Base-by-base conservation (phyloP, 2,113 vertebrate genomes). In the Mola mola region DNA sequence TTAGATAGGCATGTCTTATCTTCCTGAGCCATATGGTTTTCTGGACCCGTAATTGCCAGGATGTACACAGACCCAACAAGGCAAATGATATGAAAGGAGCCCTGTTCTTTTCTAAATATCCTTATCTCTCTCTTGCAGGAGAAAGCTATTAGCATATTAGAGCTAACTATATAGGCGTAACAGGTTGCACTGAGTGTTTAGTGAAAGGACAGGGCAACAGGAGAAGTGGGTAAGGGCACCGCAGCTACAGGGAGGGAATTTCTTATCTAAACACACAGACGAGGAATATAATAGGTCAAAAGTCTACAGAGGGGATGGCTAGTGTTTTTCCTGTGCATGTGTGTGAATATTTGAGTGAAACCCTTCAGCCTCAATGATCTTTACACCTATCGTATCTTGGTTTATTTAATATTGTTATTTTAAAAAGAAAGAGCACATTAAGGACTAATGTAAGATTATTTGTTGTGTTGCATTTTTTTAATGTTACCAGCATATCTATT, bases 81-180 rank as follows among this genome's bases (percentile, higher is more conserved):
- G 17, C 25, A 33, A 41, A 34, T 28, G 26, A 24, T 16, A 56
- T 57, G 13, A 73, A 78, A 52, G 34, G 34, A 50, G 34, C 36
- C 36, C 20, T 12, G 13, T 8, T 59, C 48, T 50, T 76, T 57
- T 62, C 43, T 69, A 5, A 62, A 29, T 41, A 38, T 33, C 62
- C 63, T 86, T 85, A 85, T 88, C 86, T 74, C 66, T 5, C 9
- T 46, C 8, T 10, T 41, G 51, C 79, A 89, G 84, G 26, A 47
- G 24, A 41, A 33, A 15, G 57, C 51, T 43, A 25, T 42, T 42
- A 53, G 65, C 44, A 43, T 57, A 57, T 38, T 13, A 40, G 12
- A 46, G 50, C 36, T 64, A 38, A 52, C 29, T 48, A 24, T 69
- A 41, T 26, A 57, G 72, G 56, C 48, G 56, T 24, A 22, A 37